These are phyloP conservation scores for Calyptomena viridis DNA, from an alignment of 2,113 vertebrate species.

Conservation along the genomic window DNA sequence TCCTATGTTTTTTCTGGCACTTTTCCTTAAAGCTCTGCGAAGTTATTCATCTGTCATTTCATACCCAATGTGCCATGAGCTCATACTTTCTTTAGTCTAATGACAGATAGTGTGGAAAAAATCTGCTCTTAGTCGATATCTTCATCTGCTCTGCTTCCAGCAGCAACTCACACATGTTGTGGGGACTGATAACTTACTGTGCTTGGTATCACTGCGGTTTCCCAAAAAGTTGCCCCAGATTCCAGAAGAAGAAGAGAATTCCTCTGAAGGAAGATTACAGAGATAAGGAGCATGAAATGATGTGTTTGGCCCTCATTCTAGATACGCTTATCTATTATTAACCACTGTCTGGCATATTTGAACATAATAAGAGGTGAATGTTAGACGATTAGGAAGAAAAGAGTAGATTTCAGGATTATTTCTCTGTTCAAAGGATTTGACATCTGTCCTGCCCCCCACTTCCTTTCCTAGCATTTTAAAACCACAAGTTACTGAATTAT, in stretches of 20 bases:
- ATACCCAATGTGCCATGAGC: background rate
- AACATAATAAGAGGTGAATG: conserved; percentile 53
- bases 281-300: conserved; percentile 28
- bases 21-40: conserved; percentile 6
- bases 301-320: conserved; percentile 11
- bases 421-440: conserved; percentile 25
- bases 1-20: background rate
- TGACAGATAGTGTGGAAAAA: background rate
- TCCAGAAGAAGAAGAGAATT: conserved; percentile 45
- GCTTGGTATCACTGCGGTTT: background rate
- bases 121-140: background rate
- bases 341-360: conserved; percentile 43
- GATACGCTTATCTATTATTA: conserved; percentile 41
- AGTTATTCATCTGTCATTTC: background rate
- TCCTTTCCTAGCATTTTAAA: background rate
- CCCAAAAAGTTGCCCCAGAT: conserved; percentile 9
- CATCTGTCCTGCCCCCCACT: background rate
- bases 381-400: conserved; percentile 6
- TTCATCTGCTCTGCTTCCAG: conserved; percentile 48
- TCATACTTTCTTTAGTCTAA: conserved; percentile 18
- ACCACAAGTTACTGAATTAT: background rate
- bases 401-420: conserved; percentile 51
- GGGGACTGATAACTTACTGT: background rate
- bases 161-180: background rate
- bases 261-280: conserved; percentile 37